phyloP scores from a whole-genome alignment of 2,113 vertebrate genomes.

The Archilochus colubris region DNA sequence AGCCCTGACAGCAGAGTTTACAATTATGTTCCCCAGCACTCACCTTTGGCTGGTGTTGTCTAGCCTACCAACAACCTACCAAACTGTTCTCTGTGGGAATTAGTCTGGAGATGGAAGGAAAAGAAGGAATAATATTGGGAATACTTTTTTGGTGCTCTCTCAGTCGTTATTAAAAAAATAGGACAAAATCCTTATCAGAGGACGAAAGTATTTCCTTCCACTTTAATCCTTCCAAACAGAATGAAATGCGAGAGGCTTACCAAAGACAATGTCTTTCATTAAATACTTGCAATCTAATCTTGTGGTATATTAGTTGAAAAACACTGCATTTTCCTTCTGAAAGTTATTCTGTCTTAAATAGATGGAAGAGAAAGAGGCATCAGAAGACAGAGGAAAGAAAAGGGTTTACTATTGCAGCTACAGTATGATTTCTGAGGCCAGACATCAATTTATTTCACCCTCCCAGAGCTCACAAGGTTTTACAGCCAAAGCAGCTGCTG shows the following conservation, averaged over 20 bases:
- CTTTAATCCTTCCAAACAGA: background rate
- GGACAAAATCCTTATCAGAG: background rate
- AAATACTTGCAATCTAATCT: background rate
- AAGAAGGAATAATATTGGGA: background rate
- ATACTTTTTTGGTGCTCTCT: background rate
- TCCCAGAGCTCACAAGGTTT: background rate
- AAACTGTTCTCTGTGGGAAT: background rate
- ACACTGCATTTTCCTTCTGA: background rate
- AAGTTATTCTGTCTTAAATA: background rate
- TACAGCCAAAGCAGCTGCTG: background rate
- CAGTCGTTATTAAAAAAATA: background rate
- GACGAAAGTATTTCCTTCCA: background rate
- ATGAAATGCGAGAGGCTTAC: background rate
- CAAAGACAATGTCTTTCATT: background rate
- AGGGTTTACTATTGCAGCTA: background rate
- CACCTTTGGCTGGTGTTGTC: background rate
- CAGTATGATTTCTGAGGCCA: background rate
- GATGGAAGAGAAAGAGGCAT: background rate
- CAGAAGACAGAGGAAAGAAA: background rate
- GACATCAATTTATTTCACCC: background rate
- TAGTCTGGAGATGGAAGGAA: background rate
- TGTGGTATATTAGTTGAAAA: background rate
- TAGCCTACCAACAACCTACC: background rate
- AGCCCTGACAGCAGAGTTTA: background rate
- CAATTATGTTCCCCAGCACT: background rate